Percentiles rank a stretch among this genome's conserved stretches.
Evolutionary conservation across 2,113 vertebrate species (phyloP).

Genomic region (Neomonachus schauinslandi): DNA sequence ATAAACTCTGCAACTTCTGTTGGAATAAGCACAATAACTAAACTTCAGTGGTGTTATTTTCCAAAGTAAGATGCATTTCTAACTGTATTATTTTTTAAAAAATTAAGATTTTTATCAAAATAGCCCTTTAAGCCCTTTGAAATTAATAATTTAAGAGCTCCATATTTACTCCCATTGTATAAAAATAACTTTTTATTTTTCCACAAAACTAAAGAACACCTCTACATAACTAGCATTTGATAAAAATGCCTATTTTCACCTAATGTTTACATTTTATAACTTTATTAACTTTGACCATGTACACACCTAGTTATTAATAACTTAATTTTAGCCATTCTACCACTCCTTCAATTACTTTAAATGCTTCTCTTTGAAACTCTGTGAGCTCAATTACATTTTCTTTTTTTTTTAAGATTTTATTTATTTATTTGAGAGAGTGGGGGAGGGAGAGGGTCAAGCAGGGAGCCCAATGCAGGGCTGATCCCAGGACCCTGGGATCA

Average conservation of each 20-base stretch:
- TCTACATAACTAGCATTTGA: not conserved
- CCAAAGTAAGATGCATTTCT: not conserved
- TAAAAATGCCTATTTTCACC: not conserved
- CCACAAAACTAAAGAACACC: not conserved
- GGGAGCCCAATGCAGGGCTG: too few relatives aligned
- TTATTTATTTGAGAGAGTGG: too few relatives aligned
- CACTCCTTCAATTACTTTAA: not conserved
- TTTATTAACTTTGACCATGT: not conserved
- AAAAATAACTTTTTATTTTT: conserved; percentile 38
- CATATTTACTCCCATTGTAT: not conserved
- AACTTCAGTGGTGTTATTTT: not conserved
- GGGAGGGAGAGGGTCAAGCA: too few relatives aligned
- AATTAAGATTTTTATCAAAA: conserved; percentile 50
- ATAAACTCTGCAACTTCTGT: not conserved
- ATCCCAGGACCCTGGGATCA: too few relatives aligned
- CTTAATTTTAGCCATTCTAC: conserved; percentile 16
- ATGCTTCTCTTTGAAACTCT: not conserved
- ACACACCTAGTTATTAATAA: not conserved
- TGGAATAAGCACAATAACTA: not conserved
- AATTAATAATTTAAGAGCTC: not conserved
- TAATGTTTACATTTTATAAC: not conserved
- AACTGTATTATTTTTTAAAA: not conserved
- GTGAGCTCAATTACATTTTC: not conserved
- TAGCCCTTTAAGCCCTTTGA: not conserved
- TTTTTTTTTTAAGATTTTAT: not conserved